Evolutionary conservation across 2,888 invertebrate species (phyloP).

Genomic region (Adela reaumurella): DNA sequence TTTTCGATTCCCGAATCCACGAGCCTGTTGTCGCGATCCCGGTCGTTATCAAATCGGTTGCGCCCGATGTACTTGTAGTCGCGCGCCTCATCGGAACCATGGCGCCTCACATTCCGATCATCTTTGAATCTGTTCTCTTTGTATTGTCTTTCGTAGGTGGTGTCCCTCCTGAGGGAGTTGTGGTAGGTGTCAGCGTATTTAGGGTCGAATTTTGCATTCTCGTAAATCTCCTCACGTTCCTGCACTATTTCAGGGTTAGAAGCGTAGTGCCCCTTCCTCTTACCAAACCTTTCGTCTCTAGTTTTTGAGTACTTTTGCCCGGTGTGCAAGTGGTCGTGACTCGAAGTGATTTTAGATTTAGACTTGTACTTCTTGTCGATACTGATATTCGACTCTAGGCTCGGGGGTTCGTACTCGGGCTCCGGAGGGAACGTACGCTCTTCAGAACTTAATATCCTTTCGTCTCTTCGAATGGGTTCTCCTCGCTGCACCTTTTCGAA

Average conservation of each 20-base stretch:
- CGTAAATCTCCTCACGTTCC: slow-evolving; percentile 46
- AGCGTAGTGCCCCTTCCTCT: slow-evolving; percentile 53
- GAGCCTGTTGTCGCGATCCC: slow-evolving; percentile 57
- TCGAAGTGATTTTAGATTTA: slow-evolving; percentile 39
- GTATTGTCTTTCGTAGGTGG: slow-evolving; percentile 42
- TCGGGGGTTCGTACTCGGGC: slow-evolving; percentile 63
- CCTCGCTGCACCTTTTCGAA: slow-evolving; percentile 32
- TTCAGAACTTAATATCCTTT: slow-evolving; percentile 27
- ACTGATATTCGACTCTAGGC: slow-evolving; percentile 56
- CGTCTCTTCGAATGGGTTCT: slow-evolving; percentile 37
- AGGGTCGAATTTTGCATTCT: slow-evolving; percentile 35
- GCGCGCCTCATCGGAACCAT: slow-evolving; percentile 49
- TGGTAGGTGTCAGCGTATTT: slow-evolving; percentile 51
- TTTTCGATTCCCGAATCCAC: slow-evolving; percentile 81
- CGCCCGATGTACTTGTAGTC: slow-evolving; percentile 38
- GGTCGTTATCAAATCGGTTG: slow-evolving; percentile 37
- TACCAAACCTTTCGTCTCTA: slow-evolving; percentile 41
- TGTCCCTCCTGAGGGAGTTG: slow-evolving; percentile 59
- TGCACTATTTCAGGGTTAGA: slow-evolving; percentile 61
- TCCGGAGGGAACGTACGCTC: slow-evolving; percentile 41
- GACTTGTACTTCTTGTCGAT: slow-evolving; percentile 49
- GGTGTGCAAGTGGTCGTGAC: slow-evolving; percentile 42
- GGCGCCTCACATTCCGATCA: slow-evolving; percentile 35
- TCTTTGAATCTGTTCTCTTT: slow-evolving; percentile 19
- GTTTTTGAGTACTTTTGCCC: slow-evolving; percentile 39